Evolutionary conservation across 2,888 invertebrate species (phyloP).

Genomic region (Habrosyne pyritoides): DNA sequence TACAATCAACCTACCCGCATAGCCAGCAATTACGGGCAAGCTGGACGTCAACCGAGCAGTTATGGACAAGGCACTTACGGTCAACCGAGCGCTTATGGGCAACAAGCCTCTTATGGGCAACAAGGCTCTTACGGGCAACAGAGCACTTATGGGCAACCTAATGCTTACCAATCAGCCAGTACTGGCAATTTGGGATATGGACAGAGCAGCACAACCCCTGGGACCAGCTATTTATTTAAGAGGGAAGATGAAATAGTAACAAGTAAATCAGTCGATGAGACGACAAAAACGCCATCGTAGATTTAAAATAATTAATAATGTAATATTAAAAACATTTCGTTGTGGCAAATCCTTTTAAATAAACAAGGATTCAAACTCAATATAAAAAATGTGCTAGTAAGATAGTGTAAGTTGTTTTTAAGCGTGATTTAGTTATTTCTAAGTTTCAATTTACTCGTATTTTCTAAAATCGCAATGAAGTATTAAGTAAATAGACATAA

Average conservation of each 20-base stretch:
- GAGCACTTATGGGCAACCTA: conserved; percentile 16
- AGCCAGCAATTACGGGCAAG: conserved; percentile 34
- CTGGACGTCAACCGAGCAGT: conserved; percentile 15
- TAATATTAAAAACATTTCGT: background rate
- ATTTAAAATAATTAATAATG: conserved; percentile 7
- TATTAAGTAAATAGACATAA: background rate
- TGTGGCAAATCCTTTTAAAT: background rate
- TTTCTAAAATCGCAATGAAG: background rate
- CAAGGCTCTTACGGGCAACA: conserved; percentile 24
- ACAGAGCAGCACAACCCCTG: conserved; percentile 66
- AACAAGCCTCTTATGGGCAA: conserved; percentile 32
- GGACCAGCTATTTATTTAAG: conserved; percentile 83
- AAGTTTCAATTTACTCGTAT: background rate
- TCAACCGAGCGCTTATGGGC: conserved; percentile 26
- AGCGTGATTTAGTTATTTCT: background rate
- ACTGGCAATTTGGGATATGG: conserved; percentile 31
- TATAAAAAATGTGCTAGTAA: background rate
- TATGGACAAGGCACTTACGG: conserved; percentile 23
- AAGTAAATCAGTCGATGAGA: conserved; percentile 55
- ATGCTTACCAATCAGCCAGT: conserved; percentile 19
- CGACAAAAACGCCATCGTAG: conserved; percentile 62
- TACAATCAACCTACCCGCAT: conserved; percentile 41
- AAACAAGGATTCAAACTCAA: background rate
- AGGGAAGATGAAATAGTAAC: conserved; percentile 75
- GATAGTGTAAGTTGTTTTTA: background rate